Base-by-base conservation (phyloP, 2,113 vertebrate species). In the Nibea albiflora region DNA sequence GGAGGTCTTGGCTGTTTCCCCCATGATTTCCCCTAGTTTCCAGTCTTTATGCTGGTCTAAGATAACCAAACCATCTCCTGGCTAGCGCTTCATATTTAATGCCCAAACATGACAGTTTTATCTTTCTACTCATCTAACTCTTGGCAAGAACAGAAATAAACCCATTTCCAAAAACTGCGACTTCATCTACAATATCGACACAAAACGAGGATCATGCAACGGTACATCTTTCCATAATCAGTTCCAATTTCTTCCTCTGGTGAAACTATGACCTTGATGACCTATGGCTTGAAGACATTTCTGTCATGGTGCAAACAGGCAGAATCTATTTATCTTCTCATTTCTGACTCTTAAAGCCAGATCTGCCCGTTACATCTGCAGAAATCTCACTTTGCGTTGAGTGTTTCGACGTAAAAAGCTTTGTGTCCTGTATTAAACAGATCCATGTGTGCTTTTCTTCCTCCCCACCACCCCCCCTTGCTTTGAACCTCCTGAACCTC, bases 351-450 rank as follows among this genome's bases (percentile, higher is more conserved):
- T 68, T 46, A 31, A 47, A 76, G 5, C 49, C 53, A 61, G 14
- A 61, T n/a, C 16, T 15, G 65, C 50, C 67, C n/a, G 16, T 39
- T 72, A n/a, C 58, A n/a, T 10, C 39, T 1, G 14, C 22, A 80
- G 17, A n/a, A 47, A 69, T 42, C 67, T 28, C 22, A 61, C 76
- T 65, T 15, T 64, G 50, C 64, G 16, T 57, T 1, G 7, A 52
- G 20, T 50, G 42, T 66, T 46, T 24, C 26, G 2, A 35, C 39
- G 52, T 58, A 54, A 64, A 46, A 58, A 31, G 11, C 60, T 26
- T 0, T 66, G 62, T 73, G 54, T 61, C 84, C 82, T 16, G 7
- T 35, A 2, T 44, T 44, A 80, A 84, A 68, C 69, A 2, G 54
- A 67, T 79, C 57, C 76, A 75, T 10, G 75, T 24, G 58, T 64